Base-by-base conservation (phyloP, 2,797 vertebrate species). In the Hemibagrus guttatus region DNA sequence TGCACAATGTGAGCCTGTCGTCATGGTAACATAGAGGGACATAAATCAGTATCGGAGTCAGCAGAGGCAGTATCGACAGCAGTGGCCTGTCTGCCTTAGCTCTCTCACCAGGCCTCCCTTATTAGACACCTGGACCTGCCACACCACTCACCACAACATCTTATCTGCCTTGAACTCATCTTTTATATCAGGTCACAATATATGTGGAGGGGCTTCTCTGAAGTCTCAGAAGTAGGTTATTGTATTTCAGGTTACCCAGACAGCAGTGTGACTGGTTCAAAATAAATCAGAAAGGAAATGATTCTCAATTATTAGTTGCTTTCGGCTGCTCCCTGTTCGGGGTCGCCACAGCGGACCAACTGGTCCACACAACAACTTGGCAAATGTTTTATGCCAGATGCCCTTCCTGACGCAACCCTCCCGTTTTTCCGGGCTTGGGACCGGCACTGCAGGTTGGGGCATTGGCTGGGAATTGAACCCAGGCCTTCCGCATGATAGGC, bases 21-120 rank as follows among this genome's bases (percentile, higher is more conserved):
- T 82, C 88, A 91, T 89, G 87, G 88, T 80, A 89, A 90, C 86
- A 72, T 56, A 82, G 21, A 68, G 58, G 81, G 76, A 86, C 83
- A 81, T 85, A 79, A 90, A 86, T 90, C 85, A 66, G 68, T 61
- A 49, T 79, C 61, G 21, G 59, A 88, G 72, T 71, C 28, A 4
- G 58, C 52, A 81, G 75, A 68, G 79, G 54, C 1, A 26, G 17
- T 90, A 85, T 86, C 86, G 85, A 87, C 81, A 81, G 42, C 46
- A 81, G 66, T 71, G 66, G 12, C 31, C 16, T 49, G 21, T 81
- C 83, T 69, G 56, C 63, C 56, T 71, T 23, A 74, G 75, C 82
- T 79, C 64, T 42, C 68, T 72, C 82, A 49, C 84, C 69, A 28
- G 39, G 46, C 23, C 69, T 42, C 21, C 49, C 68, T 87, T 46